These are phyloP conservation scores for Trachurus trachurus DNA, from an alignment of 2,797 vertebrate genomes.

Conservation along the genomic window DNA sequence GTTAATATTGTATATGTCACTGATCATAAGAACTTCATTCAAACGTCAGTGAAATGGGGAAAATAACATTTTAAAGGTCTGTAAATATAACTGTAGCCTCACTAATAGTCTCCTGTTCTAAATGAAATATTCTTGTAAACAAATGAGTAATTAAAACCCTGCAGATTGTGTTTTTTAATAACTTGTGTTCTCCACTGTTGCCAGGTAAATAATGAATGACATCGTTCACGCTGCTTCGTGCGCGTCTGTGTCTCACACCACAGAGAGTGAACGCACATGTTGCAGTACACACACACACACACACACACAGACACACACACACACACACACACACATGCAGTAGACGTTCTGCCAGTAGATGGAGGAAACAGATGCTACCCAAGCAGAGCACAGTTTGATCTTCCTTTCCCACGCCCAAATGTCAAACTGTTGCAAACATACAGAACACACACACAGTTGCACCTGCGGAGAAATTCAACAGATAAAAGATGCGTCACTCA, in stretches of 20 bases:
- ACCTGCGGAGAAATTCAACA: slow-evolving; percentile 21
- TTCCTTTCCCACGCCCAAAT: slow-evolving; percentile 38
- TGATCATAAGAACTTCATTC: neutral
- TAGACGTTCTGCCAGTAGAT: slow-evolving; percentile 24
- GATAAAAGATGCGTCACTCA: slow-evolving; percentile 28
- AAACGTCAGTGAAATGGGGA: neutral
- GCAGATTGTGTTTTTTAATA: neutral
- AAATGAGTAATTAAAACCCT: neutral
- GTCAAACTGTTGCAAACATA: slow-evolving; percentile 46
- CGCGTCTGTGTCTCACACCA: neutral
- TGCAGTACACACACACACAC: neutral
- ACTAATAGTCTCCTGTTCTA: neutral
- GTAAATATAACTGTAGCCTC: neutral
- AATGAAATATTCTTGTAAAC: neutral
- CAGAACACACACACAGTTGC: slow-evolving; percentile 6
- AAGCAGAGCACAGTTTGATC: slow-evolving; percentile 48
- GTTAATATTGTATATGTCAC: neutral
- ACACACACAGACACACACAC: neutral
- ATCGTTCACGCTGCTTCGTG: neutral
- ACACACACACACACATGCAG: neutral
- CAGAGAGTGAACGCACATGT: neutral
- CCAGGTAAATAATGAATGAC: slow-evolving; percentile 3
- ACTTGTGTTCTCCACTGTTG: neutral
- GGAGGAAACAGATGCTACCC: slow-evolving; percentile 51
- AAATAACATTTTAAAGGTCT: neutral